A percentile compares a stretch with the other conserved stretches of the same genome.
These are phyloP conservation scores for Megaustenia siamemsis DNA, from an alignment of 2,888 invertebrate genomes.

Conservation along the genomic window DNA sequence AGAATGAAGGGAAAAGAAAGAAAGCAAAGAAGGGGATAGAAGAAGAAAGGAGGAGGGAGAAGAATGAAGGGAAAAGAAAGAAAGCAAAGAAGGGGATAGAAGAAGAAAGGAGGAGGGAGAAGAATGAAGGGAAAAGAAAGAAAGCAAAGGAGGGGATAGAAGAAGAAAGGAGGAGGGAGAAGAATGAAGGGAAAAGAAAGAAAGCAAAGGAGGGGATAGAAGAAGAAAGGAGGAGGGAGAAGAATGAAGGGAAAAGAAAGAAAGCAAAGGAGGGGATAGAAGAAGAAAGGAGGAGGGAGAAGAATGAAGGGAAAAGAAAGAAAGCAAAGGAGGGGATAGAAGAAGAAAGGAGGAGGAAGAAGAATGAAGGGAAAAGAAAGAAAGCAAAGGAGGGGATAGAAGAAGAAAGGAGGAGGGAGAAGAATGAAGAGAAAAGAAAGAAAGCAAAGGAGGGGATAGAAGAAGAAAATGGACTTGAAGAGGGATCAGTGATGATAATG, in stretches of 20 bases:
- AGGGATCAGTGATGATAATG: no score
- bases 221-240: neutral
- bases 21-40: slow-evolving; percentile 2
- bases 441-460: neutral
- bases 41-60: neutral
- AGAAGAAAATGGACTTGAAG: no score
- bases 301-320: neutral
- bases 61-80: slow-evolving; percentile 14
- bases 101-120: neutral
- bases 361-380: neutral
- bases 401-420: neutral
- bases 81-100: slow-evolving; percentile 7
- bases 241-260: neutral
- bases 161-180: neutral
- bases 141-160: no score
- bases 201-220: no score
- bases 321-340: neutral
- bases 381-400: neutral
- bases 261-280: neutral
- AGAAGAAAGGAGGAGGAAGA: neutral
- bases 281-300: neutral
- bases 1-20: slow-evolving; percentile 14
- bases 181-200: neutral
- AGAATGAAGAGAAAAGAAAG: neutral
- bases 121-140: neutral